Evolutionary conservation across 2,797 vertebrate genomes (phyloP).

Genomic region (Poecilia velifera): DNA sequence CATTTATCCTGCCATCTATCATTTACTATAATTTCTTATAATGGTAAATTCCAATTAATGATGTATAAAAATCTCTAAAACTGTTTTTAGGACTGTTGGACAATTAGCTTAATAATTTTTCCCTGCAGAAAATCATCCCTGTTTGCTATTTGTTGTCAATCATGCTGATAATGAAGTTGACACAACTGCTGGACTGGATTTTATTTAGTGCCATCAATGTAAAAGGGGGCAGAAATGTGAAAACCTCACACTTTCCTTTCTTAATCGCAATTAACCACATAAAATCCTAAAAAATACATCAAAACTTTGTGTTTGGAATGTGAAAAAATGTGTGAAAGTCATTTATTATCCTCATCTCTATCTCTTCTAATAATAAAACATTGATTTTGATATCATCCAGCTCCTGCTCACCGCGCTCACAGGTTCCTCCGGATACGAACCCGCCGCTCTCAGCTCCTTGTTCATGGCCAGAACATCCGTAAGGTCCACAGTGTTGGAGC

Average conservation of each 20-base stretch:
- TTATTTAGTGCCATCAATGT: background rate
- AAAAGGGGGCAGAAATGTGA: background rate
- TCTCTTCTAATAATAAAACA: background rate
- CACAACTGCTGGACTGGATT: background rate
- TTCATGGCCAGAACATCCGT: slow-evolving; percentile 86
- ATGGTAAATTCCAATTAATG: too few relatives aligned
- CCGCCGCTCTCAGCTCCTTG: slow-evolving; percentile 63
- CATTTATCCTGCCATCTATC: background rate
- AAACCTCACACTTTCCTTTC: background rate
- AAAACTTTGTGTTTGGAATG: background rate
- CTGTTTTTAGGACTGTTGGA: too few relatives aligned
- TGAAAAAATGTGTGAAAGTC: background rate
- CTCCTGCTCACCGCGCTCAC: slow-evolving; percentile 84
- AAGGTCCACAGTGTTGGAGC: slow-evolving; percentile 90
- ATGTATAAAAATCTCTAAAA: too few relatives aligned
- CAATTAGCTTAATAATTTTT: too few relatives aligned
- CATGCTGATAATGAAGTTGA: background rate
- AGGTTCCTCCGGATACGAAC: slow-evolving; percentile 75
- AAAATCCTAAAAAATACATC: background rate
- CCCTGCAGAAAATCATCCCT: too few relatives aligned
- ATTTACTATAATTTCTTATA: too few relatives aligned
- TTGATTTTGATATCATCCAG: slow-evolving; percentile 33
- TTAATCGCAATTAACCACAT: background rate
- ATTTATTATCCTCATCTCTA: slow-evolving; percentile 17
- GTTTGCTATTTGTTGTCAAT: background rate